Conservation (phyloP, 2,888 invertebrate species). For the Patella caerulea region DNA sequence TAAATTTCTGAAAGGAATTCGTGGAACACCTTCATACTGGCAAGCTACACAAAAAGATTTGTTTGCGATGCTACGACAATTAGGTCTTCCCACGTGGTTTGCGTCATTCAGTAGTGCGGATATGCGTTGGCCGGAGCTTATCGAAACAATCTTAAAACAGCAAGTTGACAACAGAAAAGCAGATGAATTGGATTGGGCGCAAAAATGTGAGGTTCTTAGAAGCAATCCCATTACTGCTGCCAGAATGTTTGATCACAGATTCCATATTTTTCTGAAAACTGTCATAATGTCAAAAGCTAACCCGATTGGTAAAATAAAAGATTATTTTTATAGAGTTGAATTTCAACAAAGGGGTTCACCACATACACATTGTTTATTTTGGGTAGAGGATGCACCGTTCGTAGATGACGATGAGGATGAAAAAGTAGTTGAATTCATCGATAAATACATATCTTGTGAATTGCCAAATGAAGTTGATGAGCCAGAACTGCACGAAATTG, state of each 20-base stretch:
- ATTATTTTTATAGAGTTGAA: constrained; percentile 45
- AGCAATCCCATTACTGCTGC: constrained; percentile 25
- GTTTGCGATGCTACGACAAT: constrained; percentile 43
- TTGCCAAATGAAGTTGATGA: constrained; percentile 29
- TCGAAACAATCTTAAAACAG: constrained; percentile 21
- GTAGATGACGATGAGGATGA: constrained; percentile 32
- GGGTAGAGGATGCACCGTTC: constrained; percentile 39
- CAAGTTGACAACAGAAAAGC: constrained; percentile 6
- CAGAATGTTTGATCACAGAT: constrained; percentile 27
- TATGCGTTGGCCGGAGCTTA: constrained; percentile 27
- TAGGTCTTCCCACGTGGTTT: constrained; percentile 40
- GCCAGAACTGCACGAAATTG: constrained; percentile 18
- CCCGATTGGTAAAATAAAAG: constrained; percentile 38
- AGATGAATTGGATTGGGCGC: constrained; percentile 22
- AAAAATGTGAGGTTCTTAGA: constrained; percentile 23
- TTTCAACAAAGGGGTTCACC: constrained; percentile 49
- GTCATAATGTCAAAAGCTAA: constrained; percentile 21
- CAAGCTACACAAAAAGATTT: constrained; percentile 27
- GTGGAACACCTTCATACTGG: constrained; percentile 18
- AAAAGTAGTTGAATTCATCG: constrained; percentile 32
- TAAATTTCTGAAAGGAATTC: constrained; percentile 24
- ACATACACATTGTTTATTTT: constrained; percentile 43
- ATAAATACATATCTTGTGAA: constrained; percentile 30
- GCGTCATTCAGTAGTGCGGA: constrained; percentile 38
- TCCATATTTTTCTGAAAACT: constrained; percentile 21